phyloP scores from a whole-genome alignment of 92 coral and sea anemone species.

The Plumapathes pennacea region DNA sequence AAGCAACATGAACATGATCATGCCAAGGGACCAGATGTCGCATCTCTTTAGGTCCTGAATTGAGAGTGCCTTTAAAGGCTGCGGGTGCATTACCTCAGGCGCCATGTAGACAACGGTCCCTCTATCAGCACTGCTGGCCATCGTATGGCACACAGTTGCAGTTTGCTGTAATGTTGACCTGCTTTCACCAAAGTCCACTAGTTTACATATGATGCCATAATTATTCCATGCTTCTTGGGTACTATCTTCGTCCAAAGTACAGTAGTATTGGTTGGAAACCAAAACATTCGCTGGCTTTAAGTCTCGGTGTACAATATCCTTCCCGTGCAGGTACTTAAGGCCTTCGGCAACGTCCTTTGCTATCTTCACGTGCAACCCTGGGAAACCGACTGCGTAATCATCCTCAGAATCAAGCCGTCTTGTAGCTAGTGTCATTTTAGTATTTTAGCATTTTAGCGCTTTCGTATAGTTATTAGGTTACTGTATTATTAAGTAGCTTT shows the following conservation, averaged over 20 bases:
- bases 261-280: slow-evolving; percentile 49
- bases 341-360: slow-evolving; percentile 22
- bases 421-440: too few relatives aligned
- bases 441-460: too few relatives aligned
- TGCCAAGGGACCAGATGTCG: slow-evolving; percentile 29
- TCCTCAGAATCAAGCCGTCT: too few relatives aligned
- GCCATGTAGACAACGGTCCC: slow-evolving; percentile 45
- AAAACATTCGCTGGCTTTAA: slow-evolving; percentile 40
- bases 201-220: slow-evolving; percentile 13
- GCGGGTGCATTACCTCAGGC: slow-evolving; percentile 13
- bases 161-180: slow-evolving; percentile 34
- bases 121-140: slow-evolving; percentile 27
- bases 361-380: slow-evolving; percentile 28
- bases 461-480: too few relatives aligned
- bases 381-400: too few relatives aligned
- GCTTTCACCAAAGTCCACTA: slow-evolving; percentile 39
- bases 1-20: slow-evolving; percentile 19
- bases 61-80: background rate
- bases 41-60: slow-evolving; percentile 13
- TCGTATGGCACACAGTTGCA: slow-evolving; percentile 23
- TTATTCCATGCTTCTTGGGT: slow-evolving; percentile 22
- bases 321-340: slow-evolving; percentile 18
- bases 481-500: too few relatives aligned
- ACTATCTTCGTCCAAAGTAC: slow-evolving; percentile 2
- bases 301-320: slow-evolving; percentile 42